These are phyloP conservation scores for Vannuccia rotundouncinata DNA, from an alignment of 2,888 invertebrate species.

Conservation along the genomic window DNA sequence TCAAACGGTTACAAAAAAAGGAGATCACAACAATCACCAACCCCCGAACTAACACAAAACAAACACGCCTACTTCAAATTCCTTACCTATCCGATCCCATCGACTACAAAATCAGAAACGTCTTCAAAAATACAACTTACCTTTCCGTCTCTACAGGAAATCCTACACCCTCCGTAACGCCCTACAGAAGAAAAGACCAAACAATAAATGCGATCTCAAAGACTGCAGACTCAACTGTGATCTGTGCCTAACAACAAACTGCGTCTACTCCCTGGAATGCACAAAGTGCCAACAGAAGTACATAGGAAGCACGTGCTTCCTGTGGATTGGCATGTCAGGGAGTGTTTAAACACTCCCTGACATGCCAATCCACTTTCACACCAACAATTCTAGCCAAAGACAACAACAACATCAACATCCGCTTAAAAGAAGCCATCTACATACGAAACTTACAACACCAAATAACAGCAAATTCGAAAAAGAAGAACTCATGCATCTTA, in stretches of 20 bases:
- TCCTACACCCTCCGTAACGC: background rate
- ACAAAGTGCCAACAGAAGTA: constrained; percentile 3
- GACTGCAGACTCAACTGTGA: constrained; percentile 9
- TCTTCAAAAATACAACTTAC: background rate
- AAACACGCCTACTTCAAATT: background rate
- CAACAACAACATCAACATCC: no score
- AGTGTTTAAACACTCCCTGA: no score
- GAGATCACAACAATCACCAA: background rate
- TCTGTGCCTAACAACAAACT: constrained; percentile 15
- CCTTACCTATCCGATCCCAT: background rate
- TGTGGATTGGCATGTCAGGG: no score
- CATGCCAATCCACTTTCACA: no score
- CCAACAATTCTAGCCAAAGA: no score
- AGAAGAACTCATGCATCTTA: no score
- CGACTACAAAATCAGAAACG: background rate
- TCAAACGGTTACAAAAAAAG: background rate
- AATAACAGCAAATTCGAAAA: no score
- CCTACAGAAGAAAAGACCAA: background rate
- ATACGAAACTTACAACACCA: no score
- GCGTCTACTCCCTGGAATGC: constrained; percentile 8
- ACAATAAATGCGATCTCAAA: constrained; percentile 23
- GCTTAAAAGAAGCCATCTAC: no score
- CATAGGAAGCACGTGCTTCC: constrained; percentile 21
- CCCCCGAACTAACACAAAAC: background rate
- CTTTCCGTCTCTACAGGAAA: background rate